Evolutionary conservation across 2,113 vertebrate species (phyloP).

Genomic region (Aramus guarauna): DNA sequence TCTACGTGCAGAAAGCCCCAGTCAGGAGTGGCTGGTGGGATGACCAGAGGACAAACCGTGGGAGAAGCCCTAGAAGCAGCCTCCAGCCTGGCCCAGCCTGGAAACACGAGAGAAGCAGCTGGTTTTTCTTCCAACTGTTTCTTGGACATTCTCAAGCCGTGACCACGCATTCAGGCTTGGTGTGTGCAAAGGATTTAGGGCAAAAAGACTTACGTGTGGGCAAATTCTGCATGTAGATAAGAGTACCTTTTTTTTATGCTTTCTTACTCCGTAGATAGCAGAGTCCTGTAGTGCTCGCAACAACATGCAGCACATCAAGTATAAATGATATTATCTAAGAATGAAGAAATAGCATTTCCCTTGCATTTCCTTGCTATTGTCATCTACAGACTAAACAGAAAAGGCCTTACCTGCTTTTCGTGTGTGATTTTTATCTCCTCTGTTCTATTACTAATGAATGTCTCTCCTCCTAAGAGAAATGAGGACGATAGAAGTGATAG

Average conservation of each 20-base stretch:
- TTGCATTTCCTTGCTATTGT: not conserved
- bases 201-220: not conserved
- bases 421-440: not conserved
- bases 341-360: not conserved
- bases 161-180: rapidly evolving
- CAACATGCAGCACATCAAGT: not conserved
- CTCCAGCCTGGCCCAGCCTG: not conserved
- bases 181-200: not conserved
- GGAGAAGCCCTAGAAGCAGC: not conserved
- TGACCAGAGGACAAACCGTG: not conserved
- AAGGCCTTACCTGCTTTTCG: not conserved
- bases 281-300: not conserved
- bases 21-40: not conserved
- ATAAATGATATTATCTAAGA: not conserved
- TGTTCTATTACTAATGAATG: slow-evolving; percentile 8
- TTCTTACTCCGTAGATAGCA: not conserved
- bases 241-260: not conserved
- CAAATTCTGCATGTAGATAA: not conserved
- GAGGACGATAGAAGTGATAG: not conserved
- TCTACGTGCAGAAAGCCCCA: rapidly evolving
- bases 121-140: not conserved
- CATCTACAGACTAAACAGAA: not conserved
- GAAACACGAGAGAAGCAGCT: not conserved
- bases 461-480: slow-evolving; percentile 15
- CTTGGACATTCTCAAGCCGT: not conserved